Evolutionary conservation across 2,888 invertebrate species (phyloP), one percentile per base, ranked within the genome.

Genomic region (Lochmaea crataegi): DNA sequence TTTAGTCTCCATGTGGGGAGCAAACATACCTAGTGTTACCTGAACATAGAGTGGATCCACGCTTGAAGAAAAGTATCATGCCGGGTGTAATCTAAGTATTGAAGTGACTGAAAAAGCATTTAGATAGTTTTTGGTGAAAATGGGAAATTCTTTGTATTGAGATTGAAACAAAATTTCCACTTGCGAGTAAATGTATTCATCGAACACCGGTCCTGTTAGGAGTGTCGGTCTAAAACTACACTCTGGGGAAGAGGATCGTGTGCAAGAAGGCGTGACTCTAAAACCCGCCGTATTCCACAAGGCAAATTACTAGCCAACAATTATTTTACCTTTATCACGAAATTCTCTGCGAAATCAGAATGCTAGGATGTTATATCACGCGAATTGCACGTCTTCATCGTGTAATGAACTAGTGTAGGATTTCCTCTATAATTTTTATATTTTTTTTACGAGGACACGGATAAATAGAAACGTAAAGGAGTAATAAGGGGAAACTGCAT

Each of bases 281-380:
- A 72, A 56, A 64, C 53, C 69, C 56, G 57, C 66, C 72, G 75
- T 76, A 75, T 77, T 78, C 76, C 77, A 77, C 76, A 76, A 71
- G 77, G 77, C 77, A 76, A 78, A 76, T 80, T 79, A 79, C 80
- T 75, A 80, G 72, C 81, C 76, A 70, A 77, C 81, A 82, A 82
- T 82, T 81, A 82, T 82, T 82, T 80, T 78, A 79, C 80, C 78
- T 80, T 78, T 77, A 81, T 81, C 82, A 81, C 80, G 82, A 82
- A 78, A 80, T 79, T 79, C 77, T 80, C 77, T 76, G 77, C 77
- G 72, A 76, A 80, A 77, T 79, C 75, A 77, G 79, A 75, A 81
- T 76, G 80, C 73, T 82, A 79, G 61, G 78, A 80, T 80, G 81
- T 76, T 80, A 78, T 78, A 79, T 79, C 81, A 81, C 82, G 81